Percentiles rank a stretch among this genome's conserved stretches.
Conservation (phyloP, 1,140 invertebrate genomes). For the Drosophila littoralis region DNA sequence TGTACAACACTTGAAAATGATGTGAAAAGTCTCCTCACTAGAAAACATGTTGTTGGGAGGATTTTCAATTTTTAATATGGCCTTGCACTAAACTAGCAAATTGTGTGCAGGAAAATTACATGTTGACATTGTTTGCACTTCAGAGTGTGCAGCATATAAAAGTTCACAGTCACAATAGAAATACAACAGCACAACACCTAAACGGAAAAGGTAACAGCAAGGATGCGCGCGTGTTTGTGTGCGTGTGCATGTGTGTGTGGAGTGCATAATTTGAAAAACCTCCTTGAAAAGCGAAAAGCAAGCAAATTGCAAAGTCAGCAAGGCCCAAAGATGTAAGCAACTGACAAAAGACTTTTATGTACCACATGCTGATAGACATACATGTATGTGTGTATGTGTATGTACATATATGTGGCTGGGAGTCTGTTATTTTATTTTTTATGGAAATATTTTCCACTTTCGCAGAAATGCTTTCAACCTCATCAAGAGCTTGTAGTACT, state of each 20-base stretch:
- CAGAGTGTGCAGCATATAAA: constrained; percentile 25
- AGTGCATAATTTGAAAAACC: constrained; percentile 54
- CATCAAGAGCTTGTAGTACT: constrained; percentile 35
- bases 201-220: constrained; percentile 14
- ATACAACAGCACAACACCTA: constrained; percentile 23
- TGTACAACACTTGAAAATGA: constrained; percentile 3
- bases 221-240: constrained; percentile 4
- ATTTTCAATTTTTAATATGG: constrained; percentile 33
- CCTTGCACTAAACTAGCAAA: constrained; percentile 36
- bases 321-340: constrained; percentile 31
- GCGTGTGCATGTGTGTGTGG: constrained; percentile 8
- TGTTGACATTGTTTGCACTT: constrained; percentile 56
- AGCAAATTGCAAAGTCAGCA: constrained; percentile 49
- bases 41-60: not conserved
- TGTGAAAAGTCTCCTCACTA: not conserved
- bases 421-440: constrained; percentile 13
- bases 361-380: not conserved
- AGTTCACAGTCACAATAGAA: constrained; percentile 51
- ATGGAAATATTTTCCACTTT: constrained; percentile 39
- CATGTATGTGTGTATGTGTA: not conserved
- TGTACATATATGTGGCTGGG: not conserved
- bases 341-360: constrained; percentile 44
- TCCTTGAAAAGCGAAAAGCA: constrained; percentile 50
- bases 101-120: constrained; percentile 45
- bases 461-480: constrained; percentile 35